Conservation (phyloP, 2,797 vertebrate species). For the Stomatorhinus walkeri region DNA sequence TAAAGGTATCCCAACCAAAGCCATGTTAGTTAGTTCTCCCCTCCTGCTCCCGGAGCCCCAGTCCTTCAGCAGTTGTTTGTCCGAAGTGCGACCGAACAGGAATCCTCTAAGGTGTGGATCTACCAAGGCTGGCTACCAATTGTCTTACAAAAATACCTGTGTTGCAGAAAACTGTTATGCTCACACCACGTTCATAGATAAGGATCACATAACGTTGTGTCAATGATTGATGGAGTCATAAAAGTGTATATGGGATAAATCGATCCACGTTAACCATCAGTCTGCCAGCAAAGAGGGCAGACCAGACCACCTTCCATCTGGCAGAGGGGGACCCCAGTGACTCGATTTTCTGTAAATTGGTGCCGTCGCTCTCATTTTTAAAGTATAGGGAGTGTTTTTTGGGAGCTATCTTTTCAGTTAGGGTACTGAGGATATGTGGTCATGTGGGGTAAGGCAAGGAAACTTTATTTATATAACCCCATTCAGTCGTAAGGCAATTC, state of each 20-base stretch:
- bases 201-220: background rate
- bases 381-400: background rate
- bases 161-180: background rate
- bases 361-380: background rate
- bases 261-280: background rate
- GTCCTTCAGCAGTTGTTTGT: background rate
- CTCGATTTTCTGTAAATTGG: background rate
- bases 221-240: slow-evolving; percentile 12
- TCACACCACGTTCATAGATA: background rate
- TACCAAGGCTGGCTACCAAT: background rate
- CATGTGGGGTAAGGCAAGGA: background rate
- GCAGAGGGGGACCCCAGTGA: background rate
- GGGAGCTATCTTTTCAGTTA: background rate
- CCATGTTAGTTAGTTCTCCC: slow-evolving; percentile 33
- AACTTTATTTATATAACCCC: background rate
- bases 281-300: background rate
- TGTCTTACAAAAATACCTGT: background rate
- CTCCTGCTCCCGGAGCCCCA: background rate
- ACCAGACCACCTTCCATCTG: background rate
- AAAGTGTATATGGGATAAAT: background rate
- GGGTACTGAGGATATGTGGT: background rate
- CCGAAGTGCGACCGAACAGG: background rate
- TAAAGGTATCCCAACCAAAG: slow-evolving; percentile 28
- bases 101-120: background rate
- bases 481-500: background rate